phyloP scores from a whole-genome alignment of 2,797 vertebrate species.

The Hafferia zeledoni region DNA sequence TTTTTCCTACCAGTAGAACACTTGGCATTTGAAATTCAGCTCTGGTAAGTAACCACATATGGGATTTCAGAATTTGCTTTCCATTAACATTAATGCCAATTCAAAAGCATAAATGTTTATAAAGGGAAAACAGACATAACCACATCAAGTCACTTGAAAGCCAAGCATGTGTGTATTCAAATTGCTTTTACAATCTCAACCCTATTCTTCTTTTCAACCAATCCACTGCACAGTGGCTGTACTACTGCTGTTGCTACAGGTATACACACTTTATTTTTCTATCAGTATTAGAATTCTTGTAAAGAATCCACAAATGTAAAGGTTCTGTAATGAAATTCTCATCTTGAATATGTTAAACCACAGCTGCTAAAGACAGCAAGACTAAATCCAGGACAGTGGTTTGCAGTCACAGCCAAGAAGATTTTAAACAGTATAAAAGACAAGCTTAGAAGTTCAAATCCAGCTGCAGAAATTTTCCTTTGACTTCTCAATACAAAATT shows the following conservation, averaged over 20 bases:
- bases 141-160: not conserved
- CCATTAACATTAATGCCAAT: constrained; percentile 16
- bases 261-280: not conserved
- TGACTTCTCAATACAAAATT: not conserved
- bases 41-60: not conserved
- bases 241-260: not conserved
- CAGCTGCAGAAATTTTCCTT: constrained; percentile 24
- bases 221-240: not conserved
- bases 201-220: not conserved
- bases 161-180: not conserved
- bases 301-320: not conserved
- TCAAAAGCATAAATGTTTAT: not conserved
- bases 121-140: not conserved
- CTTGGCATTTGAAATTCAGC: not conserved
- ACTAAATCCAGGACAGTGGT: not conserved
- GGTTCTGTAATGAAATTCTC: not conserved
- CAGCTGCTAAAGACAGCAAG: not conserved
- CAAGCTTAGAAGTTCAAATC: not conserved
- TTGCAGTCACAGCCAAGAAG: constrained; percentile 12
- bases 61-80: constrained; percentile 20
- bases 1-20: not conserved
- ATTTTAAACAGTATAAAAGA: not conserved
- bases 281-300: not conserved
- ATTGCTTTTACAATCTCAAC: not conserved
- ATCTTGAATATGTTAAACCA: not conserved